phyloP scores from a whole-genome alignment of 2,797 vertebrate species.

The Sebastes hubbsi region DNA sequence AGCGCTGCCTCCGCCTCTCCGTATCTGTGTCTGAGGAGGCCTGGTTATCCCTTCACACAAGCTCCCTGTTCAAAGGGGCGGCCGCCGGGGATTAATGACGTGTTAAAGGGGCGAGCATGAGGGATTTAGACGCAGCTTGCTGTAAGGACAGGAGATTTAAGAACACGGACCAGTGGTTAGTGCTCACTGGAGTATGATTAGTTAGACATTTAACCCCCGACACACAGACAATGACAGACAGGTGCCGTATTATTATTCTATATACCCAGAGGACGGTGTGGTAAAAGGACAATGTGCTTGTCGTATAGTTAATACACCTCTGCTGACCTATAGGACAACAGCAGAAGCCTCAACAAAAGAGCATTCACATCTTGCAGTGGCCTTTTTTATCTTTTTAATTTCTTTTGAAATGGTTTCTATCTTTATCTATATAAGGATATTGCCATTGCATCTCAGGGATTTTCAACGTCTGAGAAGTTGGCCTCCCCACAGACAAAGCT shows the following conservation, averaged over 20 bases:
- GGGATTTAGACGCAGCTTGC: slow-evolving; percentile 70
- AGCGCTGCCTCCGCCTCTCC: slow-evolving; percentile 56
- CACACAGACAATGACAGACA: slow-evolving; percentile 30
- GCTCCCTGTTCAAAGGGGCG: slow-evolving; percentile 69
- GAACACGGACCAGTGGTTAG: slow-evolving; percentile 69
- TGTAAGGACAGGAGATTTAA: slow-evolving; percentile 75
- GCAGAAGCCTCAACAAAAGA: not conserved
- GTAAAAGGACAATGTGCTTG: slow-evolving; percentile 18
- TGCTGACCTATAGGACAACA: slow-evolving; percentile 38
- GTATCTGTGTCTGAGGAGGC: slow-evolving; percentile 68
- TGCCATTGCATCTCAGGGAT: too few relatives aligned
- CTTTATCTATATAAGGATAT: not conserved
- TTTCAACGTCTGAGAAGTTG: too few relatives aligned
- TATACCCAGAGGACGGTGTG: slow-evolving; percentile 18
- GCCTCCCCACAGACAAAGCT: too few relatives aligned
- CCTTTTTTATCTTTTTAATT: not conserved
- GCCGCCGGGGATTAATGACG: slow-evolving; percentile 73
- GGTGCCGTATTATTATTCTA: slow-evolving; percentile 41
- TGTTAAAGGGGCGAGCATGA: slow-evolving; percentile 72
- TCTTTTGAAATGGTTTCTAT: not conserved
- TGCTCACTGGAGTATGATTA: slow-evolving; percentile 66
- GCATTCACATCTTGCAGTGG: not conserved
- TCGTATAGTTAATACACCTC: slow-evolving; percentile 43
- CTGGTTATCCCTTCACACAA: slow-evolving; percentile 75
- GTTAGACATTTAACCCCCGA: slow-evolving; percentile 49